Evolutionary conservation across 2,888 invertebrate genomes (phyloP).

Genomic region (Mesodorylaimus sp.): DNA sequence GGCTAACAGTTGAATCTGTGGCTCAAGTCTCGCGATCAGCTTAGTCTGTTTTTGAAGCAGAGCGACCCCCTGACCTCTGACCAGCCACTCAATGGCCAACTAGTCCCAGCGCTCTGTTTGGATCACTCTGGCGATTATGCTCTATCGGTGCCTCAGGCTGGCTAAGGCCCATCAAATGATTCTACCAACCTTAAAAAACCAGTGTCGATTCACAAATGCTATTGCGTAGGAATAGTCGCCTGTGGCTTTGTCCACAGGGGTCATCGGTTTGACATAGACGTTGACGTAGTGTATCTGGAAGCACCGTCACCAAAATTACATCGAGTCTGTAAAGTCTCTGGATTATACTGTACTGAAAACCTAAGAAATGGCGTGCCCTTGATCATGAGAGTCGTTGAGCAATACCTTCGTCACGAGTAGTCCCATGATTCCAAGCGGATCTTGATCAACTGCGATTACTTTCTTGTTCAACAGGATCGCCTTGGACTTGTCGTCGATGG

Average conservation of each 20-base stretch:
- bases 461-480: conserved; percentile 76
- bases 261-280: conserved; percentile 7
- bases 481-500: conserved; percentile 68
- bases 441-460: conserved; percentile 81
- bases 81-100: no score
- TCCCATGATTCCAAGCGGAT: conserved; percentile 75
- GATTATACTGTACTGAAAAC: no score
- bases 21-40: no score
- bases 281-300: not conserved
- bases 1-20: no score
- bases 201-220: conserved; percentile 9
- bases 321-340: no score
- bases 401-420: conserved; percentile 41
- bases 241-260: conserved; percentile 2
- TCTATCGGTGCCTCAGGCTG: not conserved
- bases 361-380: no score
- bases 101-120: no score
- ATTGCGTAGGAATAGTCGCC: conserved; percentile 9
- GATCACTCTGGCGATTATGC: no score
- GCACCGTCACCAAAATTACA: no score
- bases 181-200: not conserved
- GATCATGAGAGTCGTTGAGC: not conserved
- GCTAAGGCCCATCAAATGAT: not conserved
- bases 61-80: no score
- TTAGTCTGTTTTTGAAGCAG: no score